Conservation (phyloP, 2,113 vertebrate species). For the Coryphaenoides rupestris region DNA sequence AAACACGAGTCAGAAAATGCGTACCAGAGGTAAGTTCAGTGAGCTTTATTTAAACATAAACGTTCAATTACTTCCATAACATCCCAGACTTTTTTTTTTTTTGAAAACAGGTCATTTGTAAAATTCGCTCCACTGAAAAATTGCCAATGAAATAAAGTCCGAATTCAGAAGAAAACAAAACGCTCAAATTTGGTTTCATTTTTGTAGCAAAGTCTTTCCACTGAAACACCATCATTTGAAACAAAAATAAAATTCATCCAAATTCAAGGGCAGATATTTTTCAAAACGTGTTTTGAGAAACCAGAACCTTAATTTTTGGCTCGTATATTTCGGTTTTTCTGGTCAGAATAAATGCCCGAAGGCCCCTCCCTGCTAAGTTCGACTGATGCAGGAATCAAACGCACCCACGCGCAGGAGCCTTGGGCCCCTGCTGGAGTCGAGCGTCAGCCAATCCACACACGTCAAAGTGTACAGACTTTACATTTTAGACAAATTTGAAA, state of each 20-base stretch:
- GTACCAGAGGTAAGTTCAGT: slow-evolving; percentile 66
- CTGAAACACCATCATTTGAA: slow-evolving; percentile 33
- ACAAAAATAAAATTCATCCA: slow-evolving; percentile 36
- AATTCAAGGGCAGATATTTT: slow-evolving; percentile 57
- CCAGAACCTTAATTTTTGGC: slow-evolving; percentile 42
- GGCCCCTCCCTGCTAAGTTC: slow-evolving; percentile 31
- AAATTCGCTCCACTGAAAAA: slow-evolving; percentile 71
- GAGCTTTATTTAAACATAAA: slow-evolving; percentile 76
- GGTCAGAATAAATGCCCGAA: slow-evolving; percentile 24
- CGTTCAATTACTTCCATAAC: slow-evolving; percentile 47
- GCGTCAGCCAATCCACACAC: too few relatives aligned
- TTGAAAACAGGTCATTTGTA: slow-evolving; percentile 49
- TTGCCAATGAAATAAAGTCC: slow-evolving; percentile 60
- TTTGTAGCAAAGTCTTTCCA: slow-evolving; percentile 30
- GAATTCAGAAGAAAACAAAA: slow-evolving; percentile 40
- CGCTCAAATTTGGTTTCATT: slow-evolving; percentile 51
- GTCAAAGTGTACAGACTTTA: not conserved
- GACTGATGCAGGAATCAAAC: slow-evolving; percentile 47
- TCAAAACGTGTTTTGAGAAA: slow-evolving; percentile 29
- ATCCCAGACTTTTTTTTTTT: slow-evolving; percentile 48
- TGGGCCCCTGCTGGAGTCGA: too few relatives aligned
- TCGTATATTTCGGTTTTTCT: slow-evolving; percentile 10
- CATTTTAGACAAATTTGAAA: not conserved
- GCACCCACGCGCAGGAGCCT: slow-evolving; percentile 1
- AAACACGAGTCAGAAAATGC: not conserved